Base-by-base conservation (phyloP, 2,797 vertebrate species). In the Chanos chanos region DNA sequence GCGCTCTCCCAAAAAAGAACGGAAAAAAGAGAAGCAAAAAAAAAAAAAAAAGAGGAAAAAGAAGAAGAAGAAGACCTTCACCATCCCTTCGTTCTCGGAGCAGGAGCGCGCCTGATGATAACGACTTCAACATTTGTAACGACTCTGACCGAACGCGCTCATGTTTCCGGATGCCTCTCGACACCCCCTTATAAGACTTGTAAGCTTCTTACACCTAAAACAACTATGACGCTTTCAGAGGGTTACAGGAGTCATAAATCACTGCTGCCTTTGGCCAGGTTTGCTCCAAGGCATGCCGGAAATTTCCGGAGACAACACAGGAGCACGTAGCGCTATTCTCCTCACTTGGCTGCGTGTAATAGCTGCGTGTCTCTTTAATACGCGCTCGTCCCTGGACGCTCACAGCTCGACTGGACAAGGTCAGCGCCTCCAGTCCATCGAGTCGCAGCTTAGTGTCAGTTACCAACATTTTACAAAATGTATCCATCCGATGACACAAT, bases 91-190 rank as follows among this genome's bases (percentile, higher is more conserved):
- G 66, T 68, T 65, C 47, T 68, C 72, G 73, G 73, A 71, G 66
- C 30, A 30, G 64, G 19, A 18, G 16, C 12, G 60, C 74, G 75
- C 78, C 78, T 77, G 67, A 68, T 68, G 69, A 71, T 72, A 72
- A 76, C 76, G 68, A 39, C 39, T 80, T n/a, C n/a, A n/a, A n/a
- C n/a, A n/a, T n/a, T n/a, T n/a, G n/a, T 59, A 34, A 52, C 51
- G 21, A 65, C 44, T 53, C n/a, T n/a, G n/a, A n/a, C n/a, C n/a
- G 63, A 60, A 70, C 56, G 55, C 54, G 44, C 39, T 61, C 66
- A 61, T 66, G 71, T 58, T 57, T 50, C 55, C 62, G 62, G 63
- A 63, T 63, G 61, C 41, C 61, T 45, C 50, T 54, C 50, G 63
- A 21, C 16, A 24, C 40, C 37, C 24, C 30, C 50, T 22, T 39